Base-by-base conservation (phyloP, 2,888 invertebrate species). In the Nyleta sp. region DNA sequence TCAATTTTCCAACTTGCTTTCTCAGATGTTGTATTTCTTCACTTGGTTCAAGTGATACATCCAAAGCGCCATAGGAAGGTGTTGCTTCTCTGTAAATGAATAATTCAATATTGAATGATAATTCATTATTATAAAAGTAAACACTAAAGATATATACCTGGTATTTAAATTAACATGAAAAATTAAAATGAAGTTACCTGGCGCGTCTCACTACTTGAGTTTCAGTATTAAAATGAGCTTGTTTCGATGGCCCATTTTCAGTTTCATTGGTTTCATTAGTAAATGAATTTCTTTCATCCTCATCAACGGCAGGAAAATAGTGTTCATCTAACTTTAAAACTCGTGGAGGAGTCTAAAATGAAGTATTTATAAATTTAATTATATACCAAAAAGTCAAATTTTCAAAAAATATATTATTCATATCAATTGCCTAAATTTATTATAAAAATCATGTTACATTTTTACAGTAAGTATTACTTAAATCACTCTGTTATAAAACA, bases 321-420 rank as follows among this genome's bases (percentile, higher is more conserved):
- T 96, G 96, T 86, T 95, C 95, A 84, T 96, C 96, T 64, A 98
- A 92, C 10, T 97, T 98, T 62, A 98, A 94, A 17, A 95, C 94
- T 84, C 97, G 93, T 10, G 98, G 98, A 3, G 98, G 98, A 17
- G 98, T 98, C 91, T 96, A 94, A 38, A 73, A 67, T 60, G 10
- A 38, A 62, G 18, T 13, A 28, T 20, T 3, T 57, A n/a, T 2
- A 35, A 35, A 35, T 35, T 35, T 11, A 11, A 11, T 35, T n/a
- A 28, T 5, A 28, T 7, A 10, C 10, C 7, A 3, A 2, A 1
- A 28, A 1, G 1, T 28, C n/a, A n/a, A n/a, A 28, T 1, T 28
- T 28, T 2, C 28, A 28, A 28, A 28, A 28, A 24, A 24, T 24
- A 24, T 24, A 7, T 24, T 24, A 5, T 24, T 24, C 4, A 7